Evolutionary conservation across 2,888 invertebrate genomes (phyloP), one percentile per base, ranked within the genome.

Genomic region (Eupithecia exiguata): DNA sequence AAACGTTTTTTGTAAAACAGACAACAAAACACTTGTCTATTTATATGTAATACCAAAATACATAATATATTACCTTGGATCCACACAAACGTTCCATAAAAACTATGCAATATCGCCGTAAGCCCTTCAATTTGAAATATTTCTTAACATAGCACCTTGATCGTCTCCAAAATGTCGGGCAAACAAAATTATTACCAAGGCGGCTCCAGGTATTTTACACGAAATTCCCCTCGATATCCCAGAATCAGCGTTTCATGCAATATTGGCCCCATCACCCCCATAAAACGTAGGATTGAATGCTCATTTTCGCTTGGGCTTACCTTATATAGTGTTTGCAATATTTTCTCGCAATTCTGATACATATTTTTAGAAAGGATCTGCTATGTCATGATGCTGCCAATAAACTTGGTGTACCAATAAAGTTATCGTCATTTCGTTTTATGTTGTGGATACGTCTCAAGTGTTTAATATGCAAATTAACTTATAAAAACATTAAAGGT

Each of bases 371-470:
- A 90, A 89, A 87, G 91, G 91, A 91, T 91, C 90, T 91, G 91
- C 88, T 84, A 89, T 90, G 89, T 90, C 89, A 89, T 90, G 91
- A 92, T 89, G 91, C 87, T 86, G 86, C 85, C 90, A 90, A 92
- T 93, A 93, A 92, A 92, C 85, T 91, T 86, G 87, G 87, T 85
- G 80, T 83, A 84, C 85, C 87, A 90, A 92, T 92, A 91, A 92
- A 90, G 91, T 90, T 91, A 89, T 87, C 86, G 87, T 86, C 87
- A 86, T 89, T 86, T 85, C 84, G 84, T 91, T 92, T 92, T 25
- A 58, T 58, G 21, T 25, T 58, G 25, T 12, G 58, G 58, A 25
- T 58, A 25, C 21, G 58, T 58, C 25, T 58, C 25, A 58, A 58
- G 21, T 21, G 21, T 21, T n/a, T 9, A 49, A n/a, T 21, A 21